Percentiles rank a stretch among this genome's conserved stretches.
Conservation (phyloP, 1,140 invertebrate genomes). For the Nephila pilipes region DNA sequence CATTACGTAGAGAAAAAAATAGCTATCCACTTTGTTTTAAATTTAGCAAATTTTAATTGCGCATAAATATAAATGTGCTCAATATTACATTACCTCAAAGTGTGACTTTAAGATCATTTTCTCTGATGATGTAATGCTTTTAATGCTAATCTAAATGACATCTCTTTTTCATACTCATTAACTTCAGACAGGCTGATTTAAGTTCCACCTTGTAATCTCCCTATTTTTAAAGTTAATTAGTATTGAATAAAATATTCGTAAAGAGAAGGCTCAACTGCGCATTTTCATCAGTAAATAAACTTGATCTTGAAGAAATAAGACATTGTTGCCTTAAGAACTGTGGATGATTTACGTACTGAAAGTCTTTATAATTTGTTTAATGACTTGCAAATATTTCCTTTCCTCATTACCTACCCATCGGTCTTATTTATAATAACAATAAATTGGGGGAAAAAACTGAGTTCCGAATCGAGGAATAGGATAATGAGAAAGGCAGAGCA, state of each 20-base stretch:
- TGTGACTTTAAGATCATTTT: neutral
- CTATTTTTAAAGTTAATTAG: constrained; percentile 30
- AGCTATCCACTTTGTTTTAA: neutral
- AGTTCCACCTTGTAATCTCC: neutral
- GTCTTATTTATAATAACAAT: constrained; percentile 33
- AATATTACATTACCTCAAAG: neutral
- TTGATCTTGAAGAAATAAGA: neutral
- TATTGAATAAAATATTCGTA: constrained; percentile 26
- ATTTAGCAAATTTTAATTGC: constrained; percentile 21
- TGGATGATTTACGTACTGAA: constrained; percentile 13
- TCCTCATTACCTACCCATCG: neutral
- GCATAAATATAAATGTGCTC: constrained; percentile 6
- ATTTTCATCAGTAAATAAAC: constrained; percentile 7
- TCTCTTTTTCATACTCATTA: constrained; percentile 35
- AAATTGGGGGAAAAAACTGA: neutral
- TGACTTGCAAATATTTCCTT: constrained; percentile 22
- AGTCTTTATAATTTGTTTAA: constrained; percentile 36
- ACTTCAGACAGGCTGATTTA: constrained; percentile 24
- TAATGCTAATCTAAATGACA: constrained; percentile 29
- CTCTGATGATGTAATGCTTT: constrained; percentile 31
- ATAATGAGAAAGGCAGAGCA: constrained; percentile 13
- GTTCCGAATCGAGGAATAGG: neutral
- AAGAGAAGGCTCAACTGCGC: neutral
- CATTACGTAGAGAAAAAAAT: neutral
- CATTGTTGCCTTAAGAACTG: neutral